Base-by-base conservation (phyloP, 2,113 vertebrate species). In the Pongo abelii region DNA sequence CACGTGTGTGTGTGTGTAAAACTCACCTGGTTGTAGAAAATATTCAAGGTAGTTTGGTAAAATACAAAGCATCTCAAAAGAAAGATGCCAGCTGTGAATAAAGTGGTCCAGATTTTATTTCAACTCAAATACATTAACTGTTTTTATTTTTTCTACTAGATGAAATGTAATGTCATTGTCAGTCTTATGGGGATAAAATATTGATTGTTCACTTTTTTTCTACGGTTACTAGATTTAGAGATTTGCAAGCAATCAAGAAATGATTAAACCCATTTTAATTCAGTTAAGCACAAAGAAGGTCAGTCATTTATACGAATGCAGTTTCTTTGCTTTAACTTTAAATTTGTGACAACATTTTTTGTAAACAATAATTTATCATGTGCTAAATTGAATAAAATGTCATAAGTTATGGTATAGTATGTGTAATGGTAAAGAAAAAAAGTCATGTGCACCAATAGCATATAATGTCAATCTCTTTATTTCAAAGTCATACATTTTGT, bases 241-340 rank as follows among this genome's bases (percentile, higher is more conserved):
- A 97, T 95, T 87, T 94, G 1, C 12, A 92, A 94, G 17, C 3
- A 84, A 96, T 83, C 46, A 97, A 93, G 74, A 80, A 13, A 96
- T 90, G 92, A 84, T 80, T 80, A 89, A 74, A 92, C 69, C 5
- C 7, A 70, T 81, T 90, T 95, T 84, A 88, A 84, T 96, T 22
- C 11, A 74, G 57, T 94, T 94, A 97, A 96, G 30, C 12, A 50
- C 0, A 32, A 80, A 46, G 46, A 91, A 94, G 2, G 18, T 78
- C 50, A 78, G 27, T 7, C 35, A 72, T 57, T 79, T 32, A 55
- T 52, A 92, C 84, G 17, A 83, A 87, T 59, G 32, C 6, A 75
- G 8, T 40, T 18, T n/a, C 12, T 30, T 79, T 14, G 20, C 3
- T 86, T 86, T 69, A 87, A 87, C 11, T 64, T 87, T 70, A 75